These are phyloP conservation scores for Carduelis carduelis DNA, from an alignment of 2,797 vertebrate species.

Conservation along the genomic window DNA sequence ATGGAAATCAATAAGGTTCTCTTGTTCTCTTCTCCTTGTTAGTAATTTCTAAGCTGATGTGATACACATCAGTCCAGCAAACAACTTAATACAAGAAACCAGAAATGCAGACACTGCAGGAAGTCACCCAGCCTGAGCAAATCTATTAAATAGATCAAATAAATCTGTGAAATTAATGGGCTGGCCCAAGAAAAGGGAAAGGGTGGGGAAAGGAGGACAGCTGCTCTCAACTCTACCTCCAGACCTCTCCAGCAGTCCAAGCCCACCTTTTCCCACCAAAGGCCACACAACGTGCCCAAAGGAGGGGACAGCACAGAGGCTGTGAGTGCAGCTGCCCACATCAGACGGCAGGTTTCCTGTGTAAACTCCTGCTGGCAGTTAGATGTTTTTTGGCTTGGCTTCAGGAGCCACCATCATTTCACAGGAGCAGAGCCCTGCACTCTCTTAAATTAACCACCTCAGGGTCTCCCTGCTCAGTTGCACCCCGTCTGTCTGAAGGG, in stretches of 20 bases:
- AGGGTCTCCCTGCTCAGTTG: background rate
- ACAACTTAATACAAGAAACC: background rate
- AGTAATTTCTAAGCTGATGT: background rate
- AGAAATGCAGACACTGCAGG: background rate
- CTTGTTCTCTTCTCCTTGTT: background rate
- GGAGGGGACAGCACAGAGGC: background rate
- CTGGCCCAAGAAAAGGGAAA: background rate
- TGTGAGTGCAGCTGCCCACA: background rate
- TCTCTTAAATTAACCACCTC: background rate
- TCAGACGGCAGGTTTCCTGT: background rate
- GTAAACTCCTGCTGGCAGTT: background rate
- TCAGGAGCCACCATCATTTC: background rate
- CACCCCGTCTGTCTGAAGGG: background rate
- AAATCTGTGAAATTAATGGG: background rate
- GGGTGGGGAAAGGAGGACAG: background rate
- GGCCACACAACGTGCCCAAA: accelerated
- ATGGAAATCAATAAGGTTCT: background rate
- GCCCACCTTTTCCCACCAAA: background rate
- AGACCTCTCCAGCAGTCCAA: background rate
- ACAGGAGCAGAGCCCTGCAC: background rate
- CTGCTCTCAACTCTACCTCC: background rate
- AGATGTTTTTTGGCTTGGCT: background rate
- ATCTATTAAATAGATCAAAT: background rate
- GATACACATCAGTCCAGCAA: background rate
- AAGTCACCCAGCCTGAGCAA: background rate